Evolutionary conservation across 2,888 invertebrate species (phyloP), one percentile per base, ranked within the genome.

Genomic region (Yponomeuta cagnagella): DNA sequence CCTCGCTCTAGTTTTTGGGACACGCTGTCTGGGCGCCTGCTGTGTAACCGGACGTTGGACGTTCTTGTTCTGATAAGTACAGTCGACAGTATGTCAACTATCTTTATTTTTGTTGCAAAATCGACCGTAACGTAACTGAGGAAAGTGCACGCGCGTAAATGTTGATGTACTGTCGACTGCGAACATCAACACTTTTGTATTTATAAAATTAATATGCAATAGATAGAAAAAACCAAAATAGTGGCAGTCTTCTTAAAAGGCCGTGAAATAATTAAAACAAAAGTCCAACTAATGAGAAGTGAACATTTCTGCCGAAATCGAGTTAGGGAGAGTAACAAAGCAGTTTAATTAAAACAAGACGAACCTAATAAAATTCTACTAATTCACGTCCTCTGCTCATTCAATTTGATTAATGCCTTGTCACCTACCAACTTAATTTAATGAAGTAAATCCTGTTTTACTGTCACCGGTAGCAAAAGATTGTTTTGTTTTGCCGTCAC

Each of bases 1-100:
- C 52, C 52, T 58, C 68, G 71, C 71, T 70, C 68, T 69, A 58
- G 52, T 58, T 58, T 43, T 43, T 33, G 33, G 43, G 43, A 8
- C 43, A 8, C 43, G 43, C 1, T 8, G 43, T 43, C 43, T 58
- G 52, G 52, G 4, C 12, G 52, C 52, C 52, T 58, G 52, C 52
- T 58, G 52, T 9, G 52, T 9, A 52, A 12, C 52, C 8, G 52
- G 52, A 58, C 15, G 52, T 58, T 58, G 52, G 1, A 43, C 8
- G 5, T 43, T 43, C 43, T 43, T 43, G 43, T 43, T 8, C 37
- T 4, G 4, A 5, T 37, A 37, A 37, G 37, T 37, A 37, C 43
- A 43, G 43, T 43, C 9, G 43, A 8, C 43, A 15, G 52, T 15
- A 5, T 58, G 52, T 58, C 52, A 43, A 33, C 33, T 33, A 5